phyloP scores from a whole-genome alignment of 2,888 invertebrate species.

The Polietes domitor region DNA sequence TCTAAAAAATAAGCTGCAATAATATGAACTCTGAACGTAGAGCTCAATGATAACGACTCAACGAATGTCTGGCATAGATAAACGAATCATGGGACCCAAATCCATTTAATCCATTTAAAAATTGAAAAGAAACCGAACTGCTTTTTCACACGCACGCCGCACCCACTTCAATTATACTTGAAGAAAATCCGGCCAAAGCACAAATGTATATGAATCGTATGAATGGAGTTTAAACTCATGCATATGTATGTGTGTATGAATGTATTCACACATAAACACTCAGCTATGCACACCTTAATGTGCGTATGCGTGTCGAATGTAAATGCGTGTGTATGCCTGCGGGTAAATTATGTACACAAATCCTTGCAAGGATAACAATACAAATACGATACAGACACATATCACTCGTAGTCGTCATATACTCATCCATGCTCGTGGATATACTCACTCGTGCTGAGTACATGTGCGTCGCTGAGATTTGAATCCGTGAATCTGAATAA shows the following conservation, averaged over 20 bases:
- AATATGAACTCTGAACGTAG: too few species aligned
- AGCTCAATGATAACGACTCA: too few species aligned
- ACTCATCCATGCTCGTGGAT: neutral
- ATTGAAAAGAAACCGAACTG: too few species aligned
- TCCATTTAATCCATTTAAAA: too few species aligned
- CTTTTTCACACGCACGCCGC: too few species aligned
- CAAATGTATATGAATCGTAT: too few species aligned
- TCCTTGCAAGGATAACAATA: constrained; percentile 1
- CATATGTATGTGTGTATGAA: neutral
- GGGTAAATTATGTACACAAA: constrained; percentile 20
- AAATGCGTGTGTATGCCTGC: neutral
- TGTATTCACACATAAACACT: neutral
- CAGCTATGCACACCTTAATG: neutral
- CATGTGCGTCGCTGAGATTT: neutral
- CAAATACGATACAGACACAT: neutral
- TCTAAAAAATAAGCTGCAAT: too few species aligned
- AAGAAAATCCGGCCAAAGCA: too few species aligned
- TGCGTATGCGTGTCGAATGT: neutral
- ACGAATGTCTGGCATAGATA: too few species aligned
- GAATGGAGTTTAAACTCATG: neutral
- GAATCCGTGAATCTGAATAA: constrained; percentile 22
- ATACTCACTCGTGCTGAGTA: neutral
- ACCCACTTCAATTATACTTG: too few species aligned
- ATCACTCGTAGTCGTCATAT: neutral
- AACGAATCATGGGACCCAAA: too few species aligned